Evolutionary conservation across 1,140 invertebrate genomes (phyloP), one percentile per base, ranked within the genome.

Genomic region (Formica exsecta): DNA sequence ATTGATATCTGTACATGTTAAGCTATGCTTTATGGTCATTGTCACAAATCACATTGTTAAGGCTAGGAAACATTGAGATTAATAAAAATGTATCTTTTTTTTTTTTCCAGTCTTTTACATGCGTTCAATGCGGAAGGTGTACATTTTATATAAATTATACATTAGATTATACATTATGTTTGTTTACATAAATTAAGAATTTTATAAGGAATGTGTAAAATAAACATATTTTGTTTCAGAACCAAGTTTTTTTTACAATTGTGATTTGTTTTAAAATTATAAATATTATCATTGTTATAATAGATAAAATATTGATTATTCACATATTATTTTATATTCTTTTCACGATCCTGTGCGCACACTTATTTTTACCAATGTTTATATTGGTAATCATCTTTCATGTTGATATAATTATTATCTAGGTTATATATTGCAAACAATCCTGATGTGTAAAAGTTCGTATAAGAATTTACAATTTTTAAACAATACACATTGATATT

Each of bases 81-180:
- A 48, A 68, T 71, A 16, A 68, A 57, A 59, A 61, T 64, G 9
- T 90, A 57, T 68, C 59, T 85, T 54, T 86, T 89, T 22, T 86
- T 89, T 22, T 85, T 84, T 96, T 96, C 91, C 93, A 97, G 97
- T 75, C 95, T 99, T 73, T 95, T 99, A 90, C 97, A 98, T 95
- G 97, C 96, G 66, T 99, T 99, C 92, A 99, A 99, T 94, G 96
- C 96, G 75, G 97, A 97, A 94, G 98, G 98, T 91, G 97, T 99
- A 93, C 98, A 99, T 96, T 99, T 99, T 96, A 95, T 96, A 59
- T 97, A 95, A 94, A 86, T 59, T 73, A 68, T 65, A 2, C 62
- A 64, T 80, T 62, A 59, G 8, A 13, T 9, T 66, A 76, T 77
- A 66, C 11, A 64, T 73, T 88, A 54, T 44, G 16, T 65, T n/a